Evolutionary conservation across 1,140 invertebrate genomes (phyloP).

Genomic region (Atopsyche davidsoni): DNA sequence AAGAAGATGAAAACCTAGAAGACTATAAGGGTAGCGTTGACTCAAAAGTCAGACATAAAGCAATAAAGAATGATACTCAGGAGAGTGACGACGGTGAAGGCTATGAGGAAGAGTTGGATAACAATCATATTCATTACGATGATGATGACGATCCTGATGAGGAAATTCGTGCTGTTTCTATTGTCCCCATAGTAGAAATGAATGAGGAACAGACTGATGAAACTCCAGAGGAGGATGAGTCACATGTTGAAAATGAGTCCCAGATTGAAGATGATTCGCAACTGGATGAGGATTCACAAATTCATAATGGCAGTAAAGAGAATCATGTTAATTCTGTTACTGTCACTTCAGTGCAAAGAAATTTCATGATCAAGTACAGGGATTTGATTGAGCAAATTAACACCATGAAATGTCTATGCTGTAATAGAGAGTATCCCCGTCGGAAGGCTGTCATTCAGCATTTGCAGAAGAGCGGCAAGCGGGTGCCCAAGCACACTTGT

Average conservation of each 20-base stretch:
- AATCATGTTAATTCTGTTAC: slow-evolving; percentile 12
- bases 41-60: slow-evolving; percentile 27
- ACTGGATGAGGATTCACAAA: too few species aligned
- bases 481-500: slow-evolving; percentile 51
- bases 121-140: slow-evolving; percentile 20
- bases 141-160: slow-evolving; percentile 33
- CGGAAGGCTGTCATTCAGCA: slow-evolving; percentile 48
- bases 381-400: slow-evolving; percentile 48
- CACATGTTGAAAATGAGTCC: slow-evolving; percentile 37
- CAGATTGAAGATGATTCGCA: slow-evolving; percentile 35
- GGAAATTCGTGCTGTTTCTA: slow-evolving; percentile 35
- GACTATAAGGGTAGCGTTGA: slow-evolving; percentile 27
- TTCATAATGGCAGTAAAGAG: slow-evolving; percentile 13
- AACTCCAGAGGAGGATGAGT: slow-evolving; percentile 35
- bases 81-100: slow-evolving; percentile 27
- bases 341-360: slow-evolving; percentile 44
- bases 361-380: slow-evolving; percentile 43
- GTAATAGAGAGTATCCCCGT: slow-evolving; percentile 42
- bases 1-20: slow-evolving; percentile 2
- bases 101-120: neutral
- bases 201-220: slow-evolving; percentile 42
- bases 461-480: slow-evolving; percentile 47
- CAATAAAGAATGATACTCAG: slow-evolving; percentile 30
- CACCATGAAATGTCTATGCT: slow-evolving; percentile 45
- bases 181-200: slow-evolving; percentile 44